A percentile compares a stretch with the other conserved stretches of the same genome.
Conservation (phyloP, 2,888 invertebrate species). For the Hypsopygia costalis region DNA sequence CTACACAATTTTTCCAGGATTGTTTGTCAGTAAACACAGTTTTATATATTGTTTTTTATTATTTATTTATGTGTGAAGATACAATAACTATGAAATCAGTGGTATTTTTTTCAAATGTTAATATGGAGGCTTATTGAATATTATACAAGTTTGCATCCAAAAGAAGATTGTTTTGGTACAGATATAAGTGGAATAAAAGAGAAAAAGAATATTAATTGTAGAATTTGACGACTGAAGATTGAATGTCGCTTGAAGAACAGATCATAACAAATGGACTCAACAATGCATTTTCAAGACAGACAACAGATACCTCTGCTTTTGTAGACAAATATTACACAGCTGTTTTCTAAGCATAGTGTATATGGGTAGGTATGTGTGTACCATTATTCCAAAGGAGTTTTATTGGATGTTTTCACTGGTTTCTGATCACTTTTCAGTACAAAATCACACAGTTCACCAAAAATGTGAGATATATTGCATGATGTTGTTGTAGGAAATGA, state of each 20-base stretch:
- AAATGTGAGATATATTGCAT: slow-evolving; percentile 55
- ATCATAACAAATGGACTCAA: slow-evolving; percentile 3
- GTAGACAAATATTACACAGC: slow-evolving; percentile 33
- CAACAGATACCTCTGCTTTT: slow-evolving; percentile 41
- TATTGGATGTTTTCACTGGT: slow-evolving; percentile 61
- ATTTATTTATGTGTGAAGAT: slow-evolving; percentile 53
- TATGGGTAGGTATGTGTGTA: slow-evolving; percentile 45
- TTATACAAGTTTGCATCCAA: not conserved
- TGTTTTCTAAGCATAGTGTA: slow-evolving; percentile 26
- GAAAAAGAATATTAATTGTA: not conserved
- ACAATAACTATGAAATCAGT: slow-evolving; percentile 48
- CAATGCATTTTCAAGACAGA: not conserved
- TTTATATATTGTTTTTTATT: slow-evolving; percentile 40
- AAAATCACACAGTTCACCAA: slow-evolving; percentile 60
- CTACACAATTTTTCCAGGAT: slow-evolving; percentile 56
- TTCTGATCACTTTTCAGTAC: slow-evolving; percentile 75
- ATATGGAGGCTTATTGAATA: slow-evolving; percentile 1
- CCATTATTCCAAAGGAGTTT: slow-evolving; percentile 28
- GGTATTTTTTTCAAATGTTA: slow-evolving; percentile 34
- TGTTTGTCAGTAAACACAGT: slow-evolving; percentile 34
- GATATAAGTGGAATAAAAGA: slow-evolving; percentile 3
- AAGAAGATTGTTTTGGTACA: not conserved
- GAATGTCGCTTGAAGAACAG: slow-evolving; percentile 6
- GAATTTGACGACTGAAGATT: not conserved
- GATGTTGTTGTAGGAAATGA: slow-evolving; percentile 29